Conservation (phyloP, 1,140 invertebrate species). For the Caenorhabditis briggsae region DNA sequence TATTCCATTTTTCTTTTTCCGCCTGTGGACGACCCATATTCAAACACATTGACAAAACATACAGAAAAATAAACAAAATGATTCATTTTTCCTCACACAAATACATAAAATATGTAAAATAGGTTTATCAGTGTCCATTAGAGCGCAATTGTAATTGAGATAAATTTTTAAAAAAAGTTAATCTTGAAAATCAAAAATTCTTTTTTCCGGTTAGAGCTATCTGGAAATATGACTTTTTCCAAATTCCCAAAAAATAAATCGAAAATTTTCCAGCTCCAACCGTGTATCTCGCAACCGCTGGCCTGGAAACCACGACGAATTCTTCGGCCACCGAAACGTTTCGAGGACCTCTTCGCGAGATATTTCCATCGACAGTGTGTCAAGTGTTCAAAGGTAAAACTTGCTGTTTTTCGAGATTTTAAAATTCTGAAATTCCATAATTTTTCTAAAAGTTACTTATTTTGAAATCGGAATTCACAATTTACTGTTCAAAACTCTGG, state of each 20-base stretch:
- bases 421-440: too few species aligned
- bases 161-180: not conserved
- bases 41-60: not conserved
- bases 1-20: not conserved
- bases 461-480: too few species aligned
- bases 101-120: not conserved
- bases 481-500: too few species aligned
- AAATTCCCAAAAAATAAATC: not conserved
- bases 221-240: not conserved
- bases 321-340: slow-evolving; percentile 16
- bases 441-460: too few species aligned
- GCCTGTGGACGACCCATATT: not conserved
- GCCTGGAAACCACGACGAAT: slow-evolving; percentile 18
- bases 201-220: not conserved
- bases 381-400: slow-evolving; percentile 50
- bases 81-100: too few species aligned
- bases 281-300: slow-evolving; percentile 28
- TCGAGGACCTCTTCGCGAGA: slow-evolving; percentile 60
- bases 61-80: slow-evolving; percentile 9
- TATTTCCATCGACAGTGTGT: slow-evolving; percentile 40
- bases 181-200: not conserved
- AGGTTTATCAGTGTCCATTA: too few species aligned
- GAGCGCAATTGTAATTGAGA: too few species aligned
- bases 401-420: too few species aligned
- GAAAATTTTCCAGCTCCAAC: slow-evolving; percentile 50